Evolutionary conservation across 2,113 vertebrate genomes (phyloP).

Genomic region (Marmota monax): DNA sequence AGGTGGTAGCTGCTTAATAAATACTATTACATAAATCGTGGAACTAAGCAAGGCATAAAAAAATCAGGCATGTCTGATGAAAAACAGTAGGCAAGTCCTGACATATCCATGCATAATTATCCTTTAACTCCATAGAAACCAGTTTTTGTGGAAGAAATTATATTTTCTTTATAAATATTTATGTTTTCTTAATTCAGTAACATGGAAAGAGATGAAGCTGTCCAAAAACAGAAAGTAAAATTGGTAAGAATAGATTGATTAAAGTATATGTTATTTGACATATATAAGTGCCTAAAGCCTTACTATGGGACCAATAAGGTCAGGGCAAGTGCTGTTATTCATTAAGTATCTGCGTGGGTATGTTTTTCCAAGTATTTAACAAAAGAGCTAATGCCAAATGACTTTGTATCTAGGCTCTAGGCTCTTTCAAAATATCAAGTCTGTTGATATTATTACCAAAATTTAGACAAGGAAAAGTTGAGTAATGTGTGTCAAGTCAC

Average conservation of each 20-base stretch:
- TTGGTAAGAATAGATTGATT: background rate
- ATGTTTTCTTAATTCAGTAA: background rate
- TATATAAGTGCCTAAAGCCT: background rate
- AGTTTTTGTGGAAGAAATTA: background rate
- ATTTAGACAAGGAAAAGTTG: background rate
- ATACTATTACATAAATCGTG: slow-evolving; percentile 4
- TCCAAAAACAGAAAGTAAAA: slow-evolving; percentile 34
- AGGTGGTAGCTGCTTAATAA: background rate
- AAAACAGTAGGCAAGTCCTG: slow-evolving; percentile 27
- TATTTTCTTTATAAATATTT: slow-evolving; percentile 50
- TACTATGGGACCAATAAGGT: background rate
- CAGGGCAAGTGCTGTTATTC: slow-evolving; percentile 19
- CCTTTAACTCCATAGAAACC: slow-evolving; percentile 42
- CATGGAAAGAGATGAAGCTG: background rate
- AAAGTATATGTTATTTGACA: background rate
- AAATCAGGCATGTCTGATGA: background rate
- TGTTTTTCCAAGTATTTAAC: background rate
- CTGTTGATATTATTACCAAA: background rate
- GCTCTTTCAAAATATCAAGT: slow-evolving; percentile 27
- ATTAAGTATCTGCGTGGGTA: background rate
- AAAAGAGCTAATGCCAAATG: slow-evolving; percentile 18
- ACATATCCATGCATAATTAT: background rate
- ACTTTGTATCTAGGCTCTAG: background rate
- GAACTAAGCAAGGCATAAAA: slow-evolving; percentile 8
- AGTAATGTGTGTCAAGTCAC: background rate